Base-by-base conservation (phyloP, 2,113 vertebrate species). In the Zeus faber region DNA sequence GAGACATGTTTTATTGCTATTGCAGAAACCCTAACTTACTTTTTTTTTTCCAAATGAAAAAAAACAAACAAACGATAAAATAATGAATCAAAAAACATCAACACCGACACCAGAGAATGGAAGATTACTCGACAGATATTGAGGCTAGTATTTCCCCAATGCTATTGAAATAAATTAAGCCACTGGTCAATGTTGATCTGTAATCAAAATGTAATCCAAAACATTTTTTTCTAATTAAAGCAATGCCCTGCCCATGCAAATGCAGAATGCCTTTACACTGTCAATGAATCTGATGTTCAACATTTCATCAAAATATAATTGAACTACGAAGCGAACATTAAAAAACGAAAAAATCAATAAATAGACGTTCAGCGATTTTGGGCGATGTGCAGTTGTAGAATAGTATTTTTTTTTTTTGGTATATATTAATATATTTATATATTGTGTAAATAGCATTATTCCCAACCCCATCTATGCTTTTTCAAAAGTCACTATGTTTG, bases 1-100 rank as follows among this genome's bases (percentile, higher is more conserved):
- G 85, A 89, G 89, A 89, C 80, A 70, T 85, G 84, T 88, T 87
- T 90, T 91, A 91, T 91, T 91, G 90, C 90, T 91, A 85, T 91
- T 87, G 87, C 88, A 83, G 81, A 86, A 89, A 87, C 70, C 77
- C 82, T 88, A 88, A 82, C 65, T 50, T 69, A 62, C 21, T 68
- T 10, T 49, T 35, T 47, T 49, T 33, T 51, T 80, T 67, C 68
- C 53, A 74, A 72, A 83, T 76, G 74, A 68, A 45, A 11, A 8
- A 35, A 35, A 35, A 9, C 6, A 44, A 44, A 20, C n/a, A 16
- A 41, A 16, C 39, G 2, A 41, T 18, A 41, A 41, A 41, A 41
- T 18, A 41, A 41, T 21, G 20, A 18, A 18, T 24, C 63, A 66
- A 79, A 65, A 46, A 62, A 81, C 67, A 53, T 76, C 54, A 70